These are phyloP conservation scores for Fragariocoptes setiger DNA, from an alignment of 1,140 invertebrate species.

Conservation along the genomic window DNA sequence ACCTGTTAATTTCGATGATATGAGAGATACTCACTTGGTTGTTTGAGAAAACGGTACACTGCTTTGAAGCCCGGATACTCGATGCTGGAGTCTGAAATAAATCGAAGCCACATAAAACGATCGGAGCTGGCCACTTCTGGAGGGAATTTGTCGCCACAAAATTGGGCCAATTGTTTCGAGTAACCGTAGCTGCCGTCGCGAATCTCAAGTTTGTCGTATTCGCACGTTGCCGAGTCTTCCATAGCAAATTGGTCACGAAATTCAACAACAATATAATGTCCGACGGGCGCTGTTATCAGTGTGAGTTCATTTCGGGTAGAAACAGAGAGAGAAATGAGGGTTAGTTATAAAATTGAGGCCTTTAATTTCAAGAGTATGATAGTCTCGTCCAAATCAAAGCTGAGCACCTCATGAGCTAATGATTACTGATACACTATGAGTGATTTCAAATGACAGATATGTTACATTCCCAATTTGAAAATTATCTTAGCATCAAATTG, in stretches of 20 bases:
- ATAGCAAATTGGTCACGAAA: constrained; percentile 47
- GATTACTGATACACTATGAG: too few relatives aligned
- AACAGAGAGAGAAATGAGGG: not conserved
- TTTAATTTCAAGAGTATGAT: too few relatives aligned
- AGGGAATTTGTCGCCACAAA: constrained; percentile 42
- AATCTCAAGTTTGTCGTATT: constrained; percentile 44
- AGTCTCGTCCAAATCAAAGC: too few relatives aligned
- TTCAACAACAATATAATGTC: constrained; percentile 38
- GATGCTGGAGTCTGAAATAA: constrained; percentile 49
- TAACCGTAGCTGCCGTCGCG: constrained; percentile 52
- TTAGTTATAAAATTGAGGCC: too few relatives aligned
- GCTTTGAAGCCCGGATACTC: constrained; percentile 48
- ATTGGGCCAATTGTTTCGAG: constrained; percentile 30
- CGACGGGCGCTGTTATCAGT: constrained; percentile 27
- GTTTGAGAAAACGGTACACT: constrained; percentile 29
- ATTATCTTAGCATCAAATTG: too few relatives aligned
- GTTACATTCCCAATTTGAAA: too few relatives aligned
- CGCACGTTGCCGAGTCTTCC: constrained; percentile 35
- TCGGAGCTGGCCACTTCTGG: constrained; percentile 37
- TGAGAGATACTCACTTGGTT: constrained; percentile 14
- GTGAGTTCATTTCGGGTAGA: not conserved
- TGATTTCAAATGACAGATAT: too few relatives aligned
- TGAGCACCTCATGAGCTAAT: too few relatives aligned
- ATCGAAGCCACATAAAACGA: constrained; percentile 44
- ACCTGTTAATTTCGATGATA: too few relatives aligned